phyloP scores from a whole-genome alignment of 2,797 vertebrate genomes.

The Hyperoplus immaculatus region DNA sequence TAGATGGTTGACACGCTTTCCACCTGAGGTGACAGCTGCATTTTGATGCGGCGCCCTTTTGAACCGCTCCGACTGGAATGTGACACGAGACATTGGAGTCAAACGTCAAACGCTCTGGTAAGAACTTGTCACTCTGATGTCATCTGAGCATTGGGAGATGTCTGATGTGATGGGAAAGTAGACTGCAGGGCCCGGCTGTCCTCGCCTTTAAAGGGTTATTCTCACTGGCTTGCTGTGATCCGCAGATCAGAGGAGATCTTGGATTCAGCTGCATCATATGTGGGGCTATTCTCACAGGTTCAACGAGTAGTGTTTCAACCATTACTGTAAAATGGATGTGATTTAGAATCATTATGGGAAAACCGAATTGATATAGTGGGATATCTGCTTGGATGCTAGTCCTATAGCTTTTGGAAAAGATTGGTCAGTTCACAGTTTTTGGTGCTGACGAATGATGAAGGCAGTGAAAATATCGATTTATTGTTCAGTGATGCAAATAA shows the following conservation, averaged over 20 bases:
- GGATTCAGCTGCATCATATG: slow-evolving; percentile 20
- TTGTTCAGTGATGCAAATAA: background rate
- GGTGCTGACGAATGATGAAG: background rate
- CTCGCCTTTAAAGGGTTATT: slow-evolving; percentile 36
- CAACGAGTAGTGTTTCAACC: background rate
- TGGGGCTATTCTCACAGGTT: background rate
- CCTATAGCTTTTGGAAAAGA: background rate
- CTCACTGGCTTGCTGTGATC: slow-evolving; percentile 46
- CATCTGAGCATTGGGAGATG: slow-evolving; percentile 49
- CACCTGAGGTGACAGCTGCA: slow-evolving; percentile 58
- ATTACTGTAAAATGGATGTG: background rate
- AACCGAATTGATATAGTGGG: background rate
- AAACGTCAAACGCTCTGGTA: slow-evolving; percentile 59
- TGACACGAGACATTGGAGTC: slow-evolving; percentile 66
- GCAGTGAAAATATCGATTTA: background rate
- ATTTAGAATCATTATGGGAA: too few species aligned
- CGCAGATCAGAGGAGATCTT: slow-evolving; percentile 16
- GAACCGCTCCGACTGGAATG: slow-evolving; percentile 55
- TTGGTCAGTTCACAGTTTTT: background rate
- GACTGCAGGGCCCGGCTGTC: slow-evolving; percentile 42
- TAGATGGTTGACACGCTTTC: slow-evolving; percentile 34
- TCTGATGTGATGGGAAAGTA: slow-evolving; percentile 53
- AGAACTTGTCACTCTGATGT: slow-evolving; percentile 72
- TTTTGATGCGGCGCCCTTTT: slow-evolving; percentile 59
- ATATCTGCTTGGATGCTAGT: background rate